Evolutionary conservation across 2,888 invertebrate species (phyloP), one percentile per base, ranked within the genome.

Genomic region (Hydropsyche betteni): DNA sequence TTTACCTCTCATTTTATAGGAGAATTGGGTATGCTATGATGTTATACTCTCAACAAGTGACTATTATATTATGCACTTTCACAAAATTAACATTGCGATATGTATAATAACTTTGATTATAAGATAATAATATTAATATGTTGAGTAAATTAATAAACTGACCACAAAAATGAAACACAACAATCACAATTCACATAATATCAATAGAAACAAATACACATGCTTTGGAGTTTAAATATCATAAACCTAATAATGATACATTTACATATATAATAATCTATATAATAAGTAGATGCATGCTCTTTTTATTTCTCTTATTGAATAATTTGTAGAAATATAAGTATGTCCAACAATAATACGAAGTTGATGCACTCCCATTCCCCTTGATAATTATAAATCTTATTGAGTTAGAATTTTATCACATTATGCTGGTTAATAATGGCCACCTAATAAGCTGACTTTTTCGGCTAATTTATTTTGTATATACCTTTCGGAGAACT

Each of bases 401-500:
- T 58, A 58, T 24, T 24, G 58, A 16, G 58, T 58, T 58, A 58
- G 14, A 53, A 55, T 55, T 55, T 64, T 36, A 64, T 64, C 64
- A 64, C 64, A 64, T 33, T 61, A 61, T 64, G 64, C 64, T 64
- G 64, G 64, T 64, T 64, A 64, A 36, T 36, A 7, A 61, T 61
- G 34, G 33, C 61, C 61, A 61, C 64, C 64, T 34, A 64, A 64
- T 64, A 64, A 64, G 64, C 64, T 64, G 64, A 64, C 64, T 64
- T 64, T 12, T 36, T 36, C 36, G 64, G 64, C 64, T 24, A 64
- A 36, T 64, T 12, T 36, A 44, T 44, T 44, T 44, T 44, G 44
- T 44, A 44, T 44, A 44, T 44, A 44, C 44, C 44, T 6, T 44
- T 33, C 4, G 34, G 34, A 64, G 36, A 8, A 64, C 36, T 36